Base-by-base conservation (phyloP, 1,140 invertebrate species). In the Pogonomyrmex barbatus region DNA sequence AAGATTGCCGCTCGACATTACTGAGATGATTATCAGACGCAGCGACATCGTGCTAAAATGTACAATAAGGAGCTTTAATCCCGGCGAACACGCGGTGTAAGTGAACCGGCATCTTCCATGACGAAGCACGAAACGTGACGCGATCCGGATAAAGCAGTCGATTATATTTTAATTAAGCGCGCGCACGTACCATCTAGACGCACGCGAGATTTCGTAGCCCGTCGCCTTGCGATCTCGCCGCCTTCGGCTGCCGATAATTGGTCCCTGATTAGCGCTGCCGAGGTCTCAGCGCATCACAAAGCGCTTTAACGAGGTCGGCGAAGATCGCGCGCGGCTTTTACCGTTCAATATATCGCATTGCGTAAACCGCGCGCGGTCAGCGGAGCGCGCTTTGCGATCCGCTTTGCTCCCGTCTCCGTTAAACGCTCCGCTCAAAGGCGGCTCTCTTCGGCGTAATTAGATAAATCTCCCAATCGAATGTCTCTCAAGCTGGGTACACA, bases 101-200 rank as follows among this genome's bases (percentile, higher is more conserved):
- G 54, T 60, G 60, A 73, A 60, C 42, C 54, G 4, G 17, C 10
- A n/a, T 50, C 42, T 52, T 50, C 62, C 42, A 83, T 60, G 79
- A 83, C 79, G 79, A 36, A 71, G 52, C 52, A 73, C 79, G 68
- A 75, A 5, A 83, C 79, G 45, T 75, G 68, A 60, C 45, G 24
- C 24, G 68, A 60, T 9, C 67, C 39, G 42, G 79, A 17, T n/a
- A 33, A 58, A n/a, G 67, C 30, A 47, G 63, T 36, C 17, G 79
- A 58, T 79, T 83, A 75, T 52, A 82, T 73, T 70, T 68, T 82
- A 82, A 82, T 82, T 73, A 82, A 82, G 65, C 75, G 76, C 30
- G 62, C 77, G 62, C 56, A 71, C 78, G 50, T 73, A 83, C 17
- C 68, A n/a, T 50, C 42, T 73, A 67, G 65, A 82, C 79, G 67